Evolutionary conservation across 2,888 invertebrate genomes (phyloP), one percentile per base, ranked within the genome.

Genomic region (Yponomeuta cagnagella): DNA sequence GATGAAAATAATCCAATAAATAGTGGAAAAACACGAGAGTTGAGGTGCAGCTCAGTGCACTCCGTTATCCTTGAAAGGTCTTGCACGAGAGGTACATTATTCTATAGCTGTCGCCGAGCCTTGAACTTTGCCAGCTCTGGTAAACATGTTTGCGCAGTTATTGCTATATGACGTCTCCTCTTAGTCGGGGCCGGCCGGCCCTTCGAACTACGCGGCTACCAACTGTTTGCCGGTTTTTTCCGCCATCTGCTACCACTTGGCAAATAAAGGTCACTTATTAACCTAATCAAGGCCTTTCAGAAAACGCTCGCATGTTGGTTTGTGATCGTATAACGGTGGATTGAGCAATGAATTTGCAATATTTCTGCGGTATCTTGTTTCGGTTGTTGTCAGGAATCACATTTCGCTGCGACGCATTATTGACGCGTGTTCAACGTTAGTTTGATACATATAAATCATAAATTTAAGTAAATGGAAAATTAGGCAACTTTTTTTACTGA

Each of bases 101-200:
- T 84, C 81, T 77, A 76, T 78, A 58, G 82, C 82, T 81, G 82
- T 84, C 82, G 82, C 78, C 76, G 78, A 83, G 81, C 90, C 91
- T 90, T 92, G 90, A 91, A 92, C 91, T 88, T 90, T 87, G 86
- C 77, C 81, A 80, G 80, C 79, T 83, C 79, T 79, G 80, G 87
- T 88, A 90, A 91, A 91, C 91, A 90, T 90, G 90, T 91, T 91
- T 91, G 87, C 86, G 85, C 85, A 82, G 79, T 83, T 82, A 83
- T 76, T 82, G 78, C 80, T 80, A 79, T 6, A 43, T 89, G 86
- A 87, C 87, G 87, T 86, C 33, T 43, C 37, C 77, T 68, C 63
- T n/a, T 43, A 9, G 33, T 33, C 52, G 43, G 8, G 9, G 43
- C 43, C 43, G 12, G 52, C 52, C 52, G 52, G 52, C 52, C 52